Evolutionary conservation across 1,140 invertebrate species (phyloP).

Genomic region (Dendroctonus valens): DNA sequence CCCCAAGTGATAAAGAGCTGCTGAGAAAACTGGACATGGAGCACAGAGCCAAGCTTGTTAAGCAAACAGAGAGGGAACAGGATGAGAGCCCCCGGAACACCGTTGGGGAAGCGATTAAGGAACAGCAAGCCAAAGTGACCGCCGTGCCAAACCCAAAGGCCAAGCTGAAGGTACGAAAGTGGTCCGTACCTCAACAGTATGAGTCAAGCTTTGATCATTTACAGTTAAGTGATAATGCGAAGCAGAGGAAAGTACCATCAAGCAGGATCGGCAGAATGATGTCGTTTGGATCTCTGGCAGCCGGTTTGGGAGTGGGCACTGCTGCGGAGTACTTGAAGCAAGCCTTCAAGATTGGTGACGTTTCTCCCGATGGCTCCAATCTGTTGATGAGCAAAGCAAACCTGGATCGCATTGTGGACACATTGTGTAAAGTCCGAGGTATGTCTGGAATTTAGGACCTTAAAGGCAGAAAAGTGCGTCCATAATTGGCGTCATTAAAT

Average conservation of each 20-base stretch:
- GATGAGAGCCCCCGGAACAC: constrained; percentile 22
- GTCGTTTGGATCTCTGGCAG: constrained; percentile 87
- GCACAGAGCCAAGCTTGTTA: constrained; percentile 45
- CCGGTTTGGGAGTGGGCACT: constrained; percentile 89
- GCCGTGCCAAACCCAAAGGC: constrained; percentile 44
- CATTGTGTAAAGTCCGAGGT: constrained; percentile 92
- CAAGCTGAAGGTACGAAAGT: constrained; percentile 40
- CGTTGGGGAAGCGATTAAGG: constrained; percentile 26
- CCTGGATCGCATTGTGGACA: constrained; percentile 95
- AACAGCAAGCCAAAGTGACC: constrained; percentile 32
- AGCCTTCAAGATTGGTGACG: constrained; percentile 67
- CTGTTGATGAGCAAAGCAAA: constrained; percentile 88
- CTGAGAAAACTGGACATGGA: constrained; percentile 49
- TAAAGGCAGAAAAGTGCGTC: not conserved
- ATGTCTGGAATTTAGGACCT: not conserved
- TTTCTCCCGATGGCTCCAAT: constrained; percentile 58
- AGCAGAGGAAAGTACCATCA: constrained; percentile 85
- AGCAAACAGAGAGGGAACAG: constrained; percentile 27
- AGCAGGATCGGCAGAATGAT: constrained; percentile 81
- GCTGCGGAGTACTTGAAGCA: constrained; percentile 86
- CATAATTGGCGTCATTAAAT: no score
- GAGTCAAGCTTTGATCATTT: constrained; percentile 22
- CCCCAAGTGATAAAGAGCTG: constrained; percentile 45
- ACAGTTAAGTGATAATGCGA: constrained; percentile 74
- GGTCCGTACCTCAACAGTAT: not conserved